A percentile compares a stretch with the other conserved stretches of the same genome.
phyloP scores from a whole-genome alignment of 2,888 invertebrate genomes.

The Spicauda simplicius region DNA sequence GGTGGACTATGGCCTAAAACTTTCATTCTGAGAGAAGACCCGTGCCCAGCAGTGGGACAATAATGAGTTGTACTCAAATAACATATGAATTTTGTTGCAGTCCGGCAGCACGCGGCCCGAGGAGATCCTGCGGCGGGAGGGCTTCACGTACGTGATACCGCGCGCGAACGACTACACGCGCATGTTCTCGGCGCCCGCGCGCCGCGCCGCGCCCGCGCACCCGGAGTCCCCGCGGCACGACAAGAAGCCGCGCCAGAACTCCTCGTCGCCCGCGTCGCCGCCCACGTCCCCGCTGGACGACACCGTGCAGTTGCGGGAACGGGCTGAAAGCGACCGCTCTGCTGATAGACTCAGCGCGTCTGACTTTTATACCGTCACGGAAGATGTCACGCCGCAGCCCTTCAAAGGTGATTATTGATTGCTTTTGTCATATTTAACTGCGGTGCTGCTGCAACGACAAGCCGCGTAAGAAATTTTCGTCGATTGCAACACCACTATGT shows the following conservation, averaged over 20 bases:
- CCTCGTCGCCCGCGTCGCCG: constrained; percentile 37
- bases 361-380: constrained; percentile 78
- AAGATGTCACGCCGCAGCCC: constrained; percentile 78
- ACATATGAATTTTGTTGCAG: constrained; percentile 41
- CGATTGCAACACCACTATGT: no score
- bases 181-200: constrained; percentile 78
- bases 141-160: constrained; percentile 86
- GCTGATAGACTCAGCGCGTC: constrained; percentile 76
- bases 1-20: no score
- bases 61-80: no score
- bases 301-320: constrained; percentile 64
- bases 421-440: no score
- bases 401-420: constrained; percentile 67
- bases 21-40: no score
- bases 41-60: no score
- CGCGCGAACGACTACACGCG: constrained; percentile 82
- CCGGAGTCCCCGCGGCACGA: constrained; percentile 75
- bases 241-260: constrained; percentile 72
- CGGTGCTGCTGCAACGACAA: no score
- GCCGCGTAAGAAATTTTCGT: no score
- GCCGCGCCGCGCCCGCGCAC: constrained; percentile 71
- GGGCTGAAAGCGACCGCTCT: constrained; percentile 49
- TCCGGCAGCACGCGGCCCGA: constrained; percentile 61
- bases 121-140: constrained; percentile 66
- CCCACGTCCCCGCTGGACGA: constrained; percentile 39